These are phyloP conservation scores for Bombycilla garrulus DNA, from an alignment of 2,113 vertebrate species.

Conservation along the genomic window DNA sequence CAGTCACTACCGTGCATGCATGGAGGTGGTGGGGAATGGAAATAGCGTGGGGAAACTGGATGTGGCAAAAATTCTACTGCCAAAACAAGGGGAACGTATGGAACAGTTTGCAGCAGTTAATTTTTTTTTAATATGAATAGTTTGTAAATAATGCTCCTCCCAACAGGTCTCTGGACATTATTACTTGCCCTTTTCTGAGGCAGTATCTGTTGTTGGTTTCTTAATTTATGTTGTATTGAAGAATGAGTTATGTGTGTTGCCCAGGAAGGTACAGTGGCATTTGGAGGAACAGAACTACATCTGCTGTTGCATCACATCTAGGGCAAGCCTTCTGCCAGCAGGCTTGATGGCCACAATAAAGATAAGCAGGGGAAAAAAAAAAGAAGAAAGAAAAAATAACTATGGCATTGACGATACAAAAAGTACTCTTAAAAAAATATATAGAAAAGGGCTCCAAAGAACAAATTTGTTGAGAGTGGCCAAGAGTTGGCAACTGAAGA, in stretches of 20 bases:
- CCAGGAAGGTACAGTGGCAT: not conserved
- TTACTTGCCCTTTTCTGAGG: not conserved
- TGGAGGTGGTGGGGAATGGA: not conserved
- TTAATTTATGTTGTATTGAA: not conserved
- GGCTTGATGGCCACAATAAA: not conserved
- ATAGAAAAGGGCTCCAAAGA: not conserved
- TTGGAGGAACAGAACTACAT: not conserved
- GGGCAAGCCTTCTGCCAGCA: not conserved
- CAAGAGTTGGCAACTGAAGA: not conserved
- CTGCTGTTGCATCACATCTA: not conserved
- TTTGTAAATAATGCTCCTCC: not conserved
- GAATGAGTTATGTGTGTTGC: not conserved
- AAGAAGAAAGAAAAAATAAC: fast-evolving
- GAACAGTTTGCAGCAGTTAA: not conserved
- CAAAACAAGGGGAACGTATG: not conserved
- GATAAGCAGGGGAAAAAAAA: not conserved
- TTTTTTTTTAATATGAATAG: not conserved
- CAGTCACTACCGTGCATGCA: fast-evolving
- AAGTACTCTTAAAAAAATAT: not conserved
- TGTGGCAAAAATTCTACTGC: not conserved
- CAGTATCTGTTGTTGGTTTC: fast-evolving
- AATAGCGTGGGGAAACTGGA: not conserved
- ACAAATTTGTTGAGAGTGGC: not conserved
- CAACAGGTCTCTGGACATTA: not conserved
- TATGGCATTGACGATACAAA: not conserved